Evolutionary conservation across 2,888 invertebrate species (phyloP).

Genomic region (Drosophila infuscata): DNA sequence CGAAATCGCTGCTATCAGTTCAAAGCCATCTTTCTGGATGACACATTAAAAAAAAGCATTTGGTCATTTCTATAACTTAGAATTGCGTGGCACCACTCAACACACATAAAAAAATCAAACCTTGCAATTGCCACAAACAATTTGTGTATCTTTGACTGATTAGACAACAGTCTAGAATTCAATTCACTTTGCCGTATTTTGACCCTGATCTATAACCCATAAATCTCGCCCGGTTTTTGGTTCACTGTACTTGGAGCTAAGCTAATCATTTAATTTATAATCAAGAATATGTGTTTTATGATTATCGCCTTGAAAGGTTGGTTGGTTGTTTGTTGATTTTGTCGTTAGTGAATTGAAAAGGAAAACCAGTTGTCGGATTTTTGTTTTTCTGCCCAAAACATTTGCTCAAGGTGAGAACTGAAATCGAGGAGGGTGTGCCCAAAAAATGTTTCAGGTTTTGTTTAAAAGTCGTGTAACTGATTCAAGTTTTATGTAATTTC

Average conservation of each 20-base stretch:
- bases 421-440: conserved; percentile 12
- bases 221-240: conserved; percentile 12
- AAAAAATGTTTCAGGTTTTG: neutral
- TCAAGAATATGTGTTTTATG: conserved; percentile 38
- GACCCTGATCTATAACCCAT: conserved; percentile 42
- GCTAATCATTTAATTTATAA: conserved; percentile 36
- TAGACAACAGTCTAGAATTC: neutral
- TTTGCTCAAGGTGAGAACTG: conserved; percentile 48
- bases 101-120: neutral
- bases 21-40: conserved; percentile 44
- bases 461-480: neutral
- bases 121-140: conserved; percentile 16
- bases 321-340: neutral
- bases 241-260: conserved; percentile 38
- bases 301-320: conserved; percentile 45
- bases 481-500: conserved; percentile 22
- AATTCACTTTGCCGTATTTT: conserved; percentile 1
- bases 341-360: conserved; percentile 5
- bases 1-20: conserved; percentile 26
- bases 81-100: conserved; percentile 41
- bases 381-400: conserved; percentile 19
- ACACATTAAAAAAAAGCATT: conserved; percentile 44
- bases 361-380: conserved; percentile 40
- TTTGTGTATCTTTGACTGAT: conserved; percentile 28
- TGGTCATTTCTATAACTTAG: conserved; percentile 47